Evolutionary conservation across 2,113 vertebrate genomes (phyloP).

Genomic region (Vidua macroura): DNA sequence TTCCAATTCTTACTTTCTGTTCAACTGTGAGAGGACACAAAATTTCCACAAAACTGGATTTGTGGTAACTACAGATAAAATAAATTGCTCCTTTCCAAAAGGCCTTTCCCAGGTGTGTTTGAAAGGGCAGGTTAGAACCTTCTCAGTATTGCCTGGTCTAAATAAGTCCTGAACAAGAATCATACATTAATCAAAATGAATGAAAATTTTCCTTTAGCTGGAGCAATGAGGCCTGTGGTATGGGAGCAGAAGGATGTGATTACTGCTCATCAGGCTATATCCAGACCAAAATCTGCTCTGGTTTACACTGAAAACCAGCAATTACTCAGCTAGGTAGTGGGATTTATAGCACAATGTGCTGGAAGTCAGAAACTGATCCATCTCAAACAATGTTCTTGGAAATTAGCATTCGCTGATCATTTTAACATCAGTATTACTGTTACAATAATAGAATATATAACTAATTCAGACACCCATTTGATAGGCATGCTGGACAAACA

Average conservation of each 20-base stretch:
- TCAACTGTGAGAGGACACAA: neutral
- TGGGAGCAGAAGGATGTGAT: slow-evolving; percentile 13
- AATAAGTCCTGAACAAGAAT: neutral
- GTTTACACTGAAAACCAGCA: neutral
- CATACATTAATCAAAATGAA: neutral
- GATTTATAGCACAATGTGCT: neutral
- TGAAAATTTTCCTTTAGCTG: neutral
- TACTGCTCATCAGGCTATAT: neutral
- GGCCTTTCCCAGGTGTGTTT: neutral
- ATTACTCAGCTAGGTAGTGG: neutral
- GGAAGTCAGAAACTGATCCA: neutral
- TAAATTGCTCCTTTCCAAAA: neutral
- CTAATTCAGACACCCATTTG: neutral
- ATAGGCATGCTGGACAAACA: neutral
- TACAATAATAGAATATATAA: neutral
- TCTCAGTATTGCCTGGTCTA: neutral
- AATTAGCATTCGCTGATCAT: neutral
- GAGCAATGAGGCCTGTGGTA: neutral
- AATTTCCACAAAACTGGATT: neutral
- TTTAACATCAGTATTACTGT: neutral
- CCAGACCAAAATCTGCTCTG: neutral
- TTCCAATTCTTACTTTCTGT: neutral
- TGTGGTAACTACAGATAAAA: neutral
- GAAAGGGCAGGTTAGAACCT: slow-evolving; percentile 6
- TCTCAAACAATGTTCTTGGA: neutral